These are phyloP conservation scores for Salticus scenicus DNA, from an alignment of 2,888 invertebrate genomes.

Conservation along the genomic window DNA sequence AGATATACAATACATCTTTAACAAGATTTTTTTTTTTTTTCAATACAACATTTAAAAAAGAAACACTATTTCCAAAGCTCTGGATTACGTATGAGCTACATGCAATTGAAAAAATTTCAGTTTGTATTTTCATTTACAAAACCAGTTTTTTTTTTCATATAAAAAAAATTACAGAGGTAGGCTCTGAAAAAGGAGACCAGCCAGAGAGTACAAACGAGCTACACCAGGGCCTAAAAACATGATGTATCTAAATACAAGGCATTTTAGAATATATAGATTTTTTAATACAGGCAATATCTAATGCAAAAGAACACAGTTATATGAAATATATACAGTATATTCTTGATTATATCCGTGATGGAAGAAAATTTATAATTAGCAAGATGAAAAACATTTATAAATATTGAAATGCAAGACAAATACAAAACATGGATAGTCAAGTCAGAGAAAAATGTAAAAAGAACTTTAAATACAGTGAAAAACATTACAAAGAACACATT, in stretches of 20 bases:
- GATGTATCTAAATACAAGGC: too few relatives aligned
- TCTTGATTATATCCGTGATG: background rate
- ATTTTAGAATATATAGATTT: background rate
- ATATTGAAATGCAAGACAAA: background rate
- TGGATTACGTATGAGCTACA: constrained; percentile 65
- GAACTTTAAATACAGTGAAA: background rate
- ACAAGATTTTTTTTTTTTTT: background rate
- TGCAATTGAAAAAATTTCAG: constrained; percentile 33
- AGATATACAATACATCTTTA: constrained; percentile 39
- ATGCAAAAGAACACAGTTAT: too few relatives aligned
- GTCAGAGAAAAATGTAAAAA: too few relatives aligned
- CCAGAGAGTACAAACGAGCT: background rate
- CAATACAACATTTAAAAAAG: constrained; percentile 37
- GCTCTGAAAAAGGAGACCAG: constrained; percentile 15
- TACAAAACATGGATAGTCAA: background rate
- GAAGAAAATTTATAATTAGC: background rate
- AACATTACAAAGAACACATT: background rate
- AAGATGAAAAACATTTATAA: background rate
- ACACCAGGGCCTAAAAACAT: constrained; percentile 21
- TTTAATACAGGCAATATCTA: too few relatives aligned
- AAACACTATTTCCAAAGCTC: constrained; percentile 65
- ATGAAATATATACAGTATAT: background rate
- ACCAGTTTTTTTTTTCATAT: background rate
- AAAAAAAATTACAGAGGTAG: constrained; percentile 5
- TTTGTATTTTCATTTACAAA: background rate